Evolutionary conservation across 1,140 invertebrate genomes (phyloP).

Genomic region (Brachionus asplanchnoidis): DNA sequence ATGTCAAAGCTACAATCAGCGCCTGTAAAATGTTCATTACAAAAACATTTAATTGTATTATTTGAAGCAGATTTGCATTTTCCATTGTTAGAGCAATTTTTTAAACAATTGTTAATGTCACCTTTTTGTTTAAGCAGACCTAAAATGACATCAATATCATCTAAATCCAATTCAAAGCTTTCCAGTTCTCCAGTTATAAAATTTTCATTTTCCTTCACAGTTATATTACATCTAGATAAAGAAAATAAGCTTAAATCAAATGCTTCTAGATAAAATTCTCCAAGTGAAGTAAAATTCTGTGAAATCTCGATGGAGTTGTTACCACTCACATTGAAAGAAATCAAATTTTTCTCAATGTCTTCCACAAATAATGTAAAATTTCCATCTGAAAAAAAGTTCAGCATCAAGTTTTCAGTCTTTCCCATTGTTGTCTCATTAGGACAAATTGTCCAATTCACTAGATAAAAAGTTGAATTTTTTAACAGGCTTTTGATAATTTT

Average conservation of each 20-base stretch:
- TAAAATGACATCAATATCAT: not conserved
- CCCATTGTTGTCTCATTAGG: not conserved
- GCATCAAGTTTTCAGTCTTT: not conserved
- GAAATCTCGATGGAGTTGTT: not conserved
- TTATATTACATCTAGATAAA: not conserved
- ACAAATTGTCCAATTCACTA: not conserved
- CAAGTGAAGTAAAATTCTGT: not conserved
- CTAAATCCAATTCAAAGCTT: not conserved
- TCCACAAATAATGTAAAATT: not conserved
- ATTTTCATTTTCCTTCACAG: not conserved
- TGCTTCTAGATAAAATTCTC: not conserved
- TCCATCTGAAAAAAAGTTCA: not conserved
- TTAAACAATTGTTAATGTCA: not conserved
- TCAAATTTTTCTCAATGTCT: not conserved
- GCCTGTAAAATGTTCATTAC: not conserved
- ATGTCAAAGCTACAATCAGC: not conserved
- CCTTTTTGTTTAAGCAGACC: not conserved
- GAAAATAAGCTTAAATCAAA: not conserved
- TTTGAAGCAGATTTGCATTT: not conserved
- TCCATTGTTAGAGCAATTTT: not conserved
- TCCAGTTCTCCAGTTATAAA: not conserved
- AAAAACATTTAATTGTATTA: not conserved
- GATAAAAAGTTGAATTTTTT: not conserved
- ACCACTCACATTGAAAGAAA: not conserved
- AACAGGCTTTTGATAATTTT: not conserved